Conservation (phyloP, 2,113 vertebrate genomes). For the Nannospalax galili region DNA sequence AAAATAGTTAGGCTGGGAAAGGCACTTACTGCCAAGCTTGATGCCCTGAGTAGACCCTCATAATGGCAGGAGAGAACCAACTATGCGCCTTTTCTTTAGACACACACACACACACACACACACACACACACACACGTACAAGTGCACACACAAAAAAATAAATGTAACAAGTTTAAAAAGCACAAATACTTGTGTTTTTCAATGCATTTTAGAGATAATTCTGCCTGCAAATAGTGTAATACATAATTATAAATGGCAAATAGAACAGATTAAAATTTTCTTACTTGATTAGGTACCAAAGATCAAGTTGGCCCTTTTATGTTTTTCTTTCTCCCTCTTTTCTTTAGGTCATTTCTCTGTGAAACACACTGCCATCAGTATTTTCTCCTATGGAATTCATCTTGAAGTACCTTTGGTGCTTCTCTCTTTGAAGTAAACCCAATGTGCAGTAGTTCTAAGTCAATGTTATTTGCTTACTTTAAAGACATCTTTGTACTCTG, state of each 20-base stretch:
- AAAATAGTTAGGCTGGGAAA: too few species aligned
- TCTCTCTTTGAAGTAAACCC: not conserved
- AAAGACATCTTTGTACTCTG: not conserved
- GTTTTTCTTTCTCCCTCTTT: not conserved
- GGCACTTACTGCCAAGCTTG: too few species aligned
- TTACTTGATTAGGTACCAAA: not conserved
- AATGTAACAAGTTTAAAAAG: too few species aligned
- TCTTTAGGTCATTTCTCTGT: not conserved
- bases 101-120: too few species aligned
- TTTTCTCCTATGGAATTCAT: conserved; percentile 34
- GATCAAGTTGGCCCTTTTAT: not conserved
- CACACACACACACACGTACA: too few species aligned
- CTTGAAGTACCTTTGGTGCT: not conserved
- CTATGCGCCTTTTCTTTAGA: too few species aligned
- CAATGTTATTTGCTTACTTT: not conserved
- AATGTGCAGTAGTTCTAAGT: not conserved
- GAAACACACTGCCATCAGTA: not conserved
- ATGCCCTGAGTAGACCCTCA: too few species aligned
- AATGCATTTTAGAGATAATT: conserved; percentile 22
- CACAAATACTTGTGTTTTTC: not conserved
- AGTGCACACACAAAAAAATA: too few species aligned
- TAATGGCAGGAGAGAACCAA: too few species aligned
- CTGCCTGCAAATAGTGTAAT: not conserved
- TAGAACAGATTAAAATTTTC: not conserved
- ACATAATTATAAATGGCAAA: not conserved